A percentile compares a stretch with the other conserved stretches of the same genome.
These are phyloP conservation scores for Ophion costatus DNA, from an alignment of 2,888 invertebrate species.

Conservation along the genomic window DNA sequence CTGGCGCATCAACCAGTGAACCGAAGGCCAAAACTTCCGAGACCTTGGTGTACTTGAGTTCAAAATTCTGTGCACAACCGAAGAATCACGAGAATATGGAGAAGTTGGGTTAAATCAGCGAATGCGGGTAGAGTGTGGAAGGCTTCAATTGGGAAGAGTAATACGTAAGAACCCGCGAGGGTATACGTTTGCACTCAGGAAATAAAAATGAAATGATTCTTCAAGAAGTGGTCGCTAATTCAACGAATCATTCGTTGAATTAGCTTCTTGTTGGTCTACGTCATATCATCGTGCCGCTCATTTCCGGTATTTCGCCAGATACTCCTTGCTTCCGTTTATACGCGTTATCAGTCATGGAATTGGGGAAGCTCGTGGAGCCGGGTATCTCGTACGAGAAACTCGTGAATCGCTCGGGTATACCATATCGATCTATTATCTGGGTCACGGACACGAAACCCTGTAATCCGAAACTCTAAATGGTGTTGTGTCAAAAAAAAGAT, in stretches of 20 bases:
- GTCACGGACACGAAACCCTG: constrained; percentile 42
- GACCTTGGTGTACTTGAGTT: no score
- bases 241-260: background rate
- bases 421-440: constrained; percentile 35
- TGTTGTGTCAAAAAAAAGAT: constrained; percentile 41
- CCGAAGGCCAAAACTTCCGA: no score
- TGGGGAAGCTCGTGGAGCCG: constrained; percentile 14
- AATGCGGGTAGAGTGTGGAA: no score
- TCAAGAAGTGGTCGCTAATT: background rate
- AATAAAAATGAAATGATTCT: no score
- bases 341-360: constrained; percentile 34
- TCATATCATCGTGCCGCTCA: background rate
- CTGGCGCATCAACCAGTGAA: no score
- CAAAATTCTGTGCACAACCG: no score
- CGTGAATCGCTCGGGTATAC: background rate
- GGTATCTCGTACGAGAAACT: background rate
- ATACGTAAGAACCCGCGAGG: no score
- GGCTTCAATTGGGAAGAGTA: no score
- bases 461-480: constrained; percentile 38
- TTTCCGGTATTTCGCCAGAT: background rate
- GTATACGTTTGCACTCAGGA: no score
- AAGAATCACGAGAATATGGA: no score
- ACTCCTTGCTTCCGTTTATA: constrained; percentile 3
- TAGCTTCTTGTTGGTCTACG: background rate
- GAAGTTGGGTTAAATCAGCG: no score